A percentile compares a stretch with the other conserved stretches of the same genome.
Evolutionary conservation across 2,888 invertebrate genomes (phyloP).

Genomic region (Cheilosia urbana): DNA sequence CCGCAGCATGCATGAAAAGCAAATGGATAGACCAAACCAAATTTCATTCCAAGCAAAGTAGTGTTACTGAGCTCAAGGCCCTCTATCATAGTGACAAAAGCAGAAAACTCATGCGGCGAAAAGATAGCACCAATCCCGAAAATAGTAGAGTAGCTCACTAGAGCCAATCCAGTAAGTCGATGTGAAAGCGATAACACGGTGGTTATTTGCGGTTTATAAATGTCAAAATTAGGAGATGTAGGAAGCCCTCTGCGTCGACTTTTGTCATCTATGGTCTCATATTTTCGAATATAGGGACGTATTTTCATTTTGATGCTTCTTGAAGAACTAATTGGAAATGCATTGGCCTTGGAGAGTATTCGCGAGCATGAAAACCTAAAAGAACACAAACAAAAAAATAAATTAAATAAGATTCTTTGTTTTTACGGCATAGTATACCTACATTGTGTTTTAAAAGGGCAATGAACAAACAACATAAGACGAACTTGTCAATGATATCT

Average conservation of each 20-base stretch:
- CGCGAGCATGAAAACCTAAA: not conserved
- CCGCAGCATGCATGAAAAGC: conserved; percentile 43
- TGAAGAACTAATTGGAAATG: not conserved
- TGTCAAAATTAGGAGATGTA: conserved; percentile 28
- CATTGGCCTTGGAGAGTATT: not conserved
- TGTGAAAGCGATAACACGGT: conserved; percentile 52
- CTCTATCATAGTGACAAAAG: conserved; percentile 43
- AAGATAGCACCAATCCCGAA: conserved; percentile 26
- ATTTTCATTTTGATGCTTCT: conserved; percentile 36
- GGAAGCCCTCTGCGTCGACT: conserved; percentile 14
- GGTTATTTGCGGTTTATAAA: conserved; percentile 56
- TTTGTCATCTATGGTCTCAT: conserved; percentile 30
- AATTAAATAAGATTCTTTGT: not conserved
- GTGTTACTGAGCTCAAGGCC: conserved; percentile 19
- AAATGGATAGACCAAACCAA: conserved; percentile 29
- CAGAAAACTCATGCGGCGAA: conserved; percentile 23
- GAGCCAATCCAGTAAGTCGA: conserved; percentile 30
- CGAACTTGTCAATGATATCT: not conserved
- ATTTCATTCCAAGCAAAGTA: conserved; percentile 16
- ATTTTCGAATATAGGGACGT: not conserved
- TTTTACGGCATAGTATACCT: not conserved
- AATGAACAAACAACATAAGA: not conserved
- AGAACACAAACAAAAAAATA: not conserved
- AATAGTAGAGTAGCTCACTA: conserved; percentile 7
- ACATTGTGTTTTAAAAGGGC: not conserved